A percentile compares a stretch with the other conserved stretches of the same genome.
Conservation (phyloP, 2,113 vertebrate genomes). For the Labeo rohita region DNA sequence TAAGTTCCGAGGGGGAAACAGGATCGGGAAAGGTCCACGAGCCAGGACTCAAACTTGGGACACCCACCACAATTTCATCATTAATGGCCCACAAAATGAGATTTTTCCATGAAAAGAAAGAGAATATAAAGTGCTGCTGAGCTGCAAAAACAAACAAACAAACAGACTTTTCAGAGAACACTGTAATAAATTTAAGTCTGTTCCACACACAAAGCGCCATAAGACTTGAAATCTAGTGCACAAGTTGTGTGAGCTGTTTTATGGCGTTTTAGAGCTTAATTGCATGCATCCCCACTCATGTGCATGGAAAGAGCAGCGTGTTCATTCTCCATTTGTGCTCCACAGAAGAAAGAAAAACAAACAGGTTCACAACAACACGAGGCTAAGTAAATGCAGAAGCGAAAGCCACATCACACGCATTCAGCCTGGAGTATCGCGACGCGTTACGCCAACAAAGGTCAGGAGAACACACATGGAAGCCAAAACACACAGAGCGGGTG, state of each 20-base stretch:
- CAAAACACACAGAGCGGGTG: slow-evolving; percentile 29
- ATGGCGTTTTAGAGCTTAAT: background rate
- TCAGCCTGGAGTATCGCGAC: slow-evolving; percentile 40
- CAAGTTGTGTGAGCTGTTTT: background rate
- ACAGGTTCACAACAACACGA: slow-evolving; percentile 24
- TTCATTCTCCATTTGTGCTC: background rate
- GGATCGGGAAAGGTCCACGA: too few species aligned
- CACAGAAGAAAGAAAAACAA: slow-evolving; percentile 31
- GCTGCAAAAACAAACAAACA: background rate
- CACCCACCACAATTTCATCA: background rate
- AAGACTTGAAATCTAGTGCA: background rate
- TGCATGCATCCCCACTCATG: background rate
- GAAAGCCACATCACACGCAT: slow-evolving; percentile 33
- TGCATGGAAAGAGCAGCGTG: slow-evolving; percentile 6
- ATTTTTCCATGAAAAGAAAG: background rate
- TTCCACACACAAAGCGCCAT: background rate
- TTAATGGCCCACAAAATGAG: background rate
- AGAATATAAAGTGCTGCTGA: background rate
- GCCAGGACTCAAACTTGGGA: too few species aligned
- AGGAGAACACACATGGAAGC: background rate
- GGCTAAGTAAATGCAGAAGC: slow-evolving; percentile 41
- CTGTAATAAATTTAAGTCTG: background rate
- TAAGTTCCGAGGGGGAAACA: too few species aligned
- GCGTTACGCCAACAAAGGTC: slow-evolving; percentile 11
- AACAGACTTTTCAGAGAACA: background rate